Base-by-base conservation (phyloP, 2,888 invertebrate species). In the Hemithea aestivaria region DNA sequence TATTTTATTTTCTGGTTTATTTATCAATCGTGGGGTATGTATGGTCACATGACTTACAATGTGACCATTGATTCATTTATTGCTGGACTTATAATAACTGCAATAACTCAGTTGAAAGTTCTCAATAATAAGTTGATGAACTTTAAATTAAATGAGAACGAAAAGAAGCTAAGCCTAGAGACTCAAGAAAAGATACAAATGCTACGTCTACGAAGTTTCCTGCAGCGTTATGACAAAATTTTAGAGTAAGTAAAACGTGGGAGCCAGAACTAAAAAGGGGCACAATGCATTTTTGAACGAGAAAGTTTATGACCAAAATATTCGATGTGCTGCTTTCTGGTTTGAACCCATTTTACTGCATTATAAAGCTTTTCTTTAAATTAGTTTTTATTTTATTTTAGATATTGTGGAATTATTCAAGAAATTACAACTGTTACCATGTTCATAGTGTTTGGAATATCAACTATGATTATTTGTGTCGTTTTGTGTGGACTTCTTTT, bases 31-130 rank as follows among this genome's bases (percentile, higher is more conserved):
- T 26, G 70, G 8, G 75, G 78, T 0, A 73, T 81, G 45, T 81
- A 71, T 31, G 69, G 63, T 0, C 80, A 83, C 35, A 76, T 83
- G 83, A 66, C 58, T 32, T 81, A 74, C 34, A 79, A 79, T 38
- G 55, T 73, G 0, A 73, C 65, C 23, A 54, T 70, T 2, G 83
- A 83, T 53, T 51, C 73, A 0, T 67, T 83, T 31, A 67, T 73
- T 7, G 61, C 67, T 37, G 83, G 84, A 1, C 36, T 82, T 5
- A 45, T 83, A 10, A 21, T 64, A 0, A 56, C 69, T 42, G 64
- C 68, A n/a, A 58, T 78, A 31, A 56, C 45, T 3, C 81, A 82
- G 35, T 45, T 82, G 7, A 66, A 61, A 45, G 40, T 75, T 1
- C 35, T 83, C 0, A 68, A 73, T 22, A 42, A 51, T n/a, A 67